phyloP scores from a whole-genome alignment of 2,888 invertebrate genomes.

The Noctua janthe region DNA sequence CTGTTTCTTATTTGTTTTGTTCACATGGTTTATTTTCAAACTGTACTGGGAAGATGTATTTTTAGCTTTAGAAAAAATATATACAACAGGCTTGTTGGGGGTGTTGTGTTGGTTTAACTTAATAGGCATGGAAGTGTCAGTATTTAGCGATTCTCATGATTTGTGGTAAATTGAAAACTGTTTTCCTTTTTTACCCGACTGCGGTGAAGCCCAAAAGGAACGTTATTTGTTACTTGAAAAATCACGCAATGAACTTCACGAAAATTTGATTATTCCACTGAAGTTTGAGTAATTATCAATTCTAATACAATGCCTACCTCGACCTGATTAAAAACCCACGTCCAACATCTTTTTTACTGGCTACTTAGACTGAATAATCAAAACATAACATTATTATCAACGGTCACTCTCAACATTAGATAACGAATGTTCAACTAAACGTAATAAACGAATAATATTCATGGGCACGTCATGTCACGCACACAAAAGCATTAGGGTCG shows the following conservation, averaged over 20 bases:
- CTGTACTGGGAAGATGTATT: slow-evolving; percentile 41
- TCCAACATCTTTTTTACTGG: not conserved
- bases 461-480: slow-evolving; percentile 70
- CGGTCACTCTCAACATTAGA: slow-evolving; percentile 48
- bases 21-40: slow-evolving; percentile 47
- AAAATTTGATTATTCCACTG: not conserved
- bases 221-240: too few relatives aligned
- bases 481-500: slow-evolving; percentile 75
- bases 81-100: slow-evolving; percentile 1
- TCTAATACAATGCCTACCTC: not conserved
- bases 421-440: slow-evolving; percentile 53
- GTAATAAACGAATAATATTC: slow-evolving; percentile 65
- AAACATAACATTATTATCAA: slow-evolving; percentile 46
- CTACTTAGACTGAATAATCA: slow-evolving; percentile 16
- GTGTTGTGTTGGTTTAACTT: slow-evolving; percentile 15
- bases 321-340: not conserved
- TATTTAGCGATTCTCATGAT: not conserved
- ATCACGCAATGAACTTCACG: not conserved
- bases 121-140: not conserved
- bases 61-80: slow-evolving; percentile 40
- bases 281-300: not conserved
- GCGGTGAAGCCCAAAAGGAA: too few relatives aligned
- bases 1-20: slow-evolving; percentile 56
- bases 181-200: not conserved
- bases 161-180: not conserved